These are phyloP conservation scores for Drosophila arizonae DNA, from an alignment of 1,140 invertebrate species.

Conservation along the genomic window DNA sequence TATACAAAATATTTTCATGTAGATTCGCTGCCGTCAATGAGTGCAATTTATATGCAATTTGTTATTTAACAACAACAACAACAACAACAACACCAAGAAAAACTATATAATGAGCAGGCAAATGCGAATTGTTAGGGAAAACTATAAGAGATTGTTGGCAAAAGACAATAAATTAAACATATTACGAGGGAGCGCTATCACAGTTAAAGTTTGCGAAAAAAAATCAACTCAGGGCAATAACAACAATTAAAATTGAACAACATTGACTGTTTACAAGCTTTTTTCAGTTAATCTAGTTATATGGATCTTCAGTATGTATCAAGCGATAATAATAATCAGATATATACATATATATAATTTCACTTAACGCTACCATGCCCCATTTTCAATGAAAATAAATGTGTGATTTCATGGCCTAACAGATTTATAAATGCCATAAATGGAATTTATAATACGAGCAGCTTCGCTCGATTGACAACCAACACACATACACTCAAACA, in stretches of 20 bases:
- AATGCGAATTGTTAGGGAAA: constrained; percentile 12
- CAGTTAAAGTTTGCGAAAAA: constrained; percentile 1
- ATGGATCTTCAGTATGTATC: too few species aligned
- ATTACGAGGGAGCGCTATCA: constrained; percentile 11
- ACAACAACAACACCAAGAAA: constrained; percentile 11
- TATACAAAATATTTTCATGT: constrained; percentile 61
- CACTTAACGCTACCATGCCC: too few species aligned
- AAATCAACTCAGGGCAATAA: not conserved
- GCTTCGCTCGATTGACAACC: constrained; percentile 4
- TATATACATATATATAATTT: too few species aligned
- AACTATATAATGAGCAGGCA: constrained; percentile 35
- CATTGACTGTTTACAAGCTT: not conserved
- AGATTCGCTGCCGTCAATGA: constrained; percentile 64
- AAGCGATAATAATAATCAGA: too few species aligned
- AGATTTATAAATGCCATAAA: not conserved
- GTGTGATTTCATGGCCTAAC: too few species aligned
- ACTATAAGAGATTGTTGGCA: constrained; percentile 1
- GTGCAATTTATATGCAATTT: constrained; percentile 76
- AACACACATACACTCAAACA: not conserved
- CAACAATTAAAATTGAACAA: not conserved
- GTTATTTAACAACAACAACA: constrained; percentile 35
- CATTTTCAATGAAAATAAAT: too few species aligned
- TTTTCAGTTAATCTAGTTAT: too few species aligned
- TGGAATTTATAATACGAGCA: not conserved
- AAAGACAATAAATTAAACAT: constrained; percentile 22